These are phyloP conservation scores for Hirtodrosophila cameraria DNA, from an alignment of 2,888 invertebrate genomes.

Conservation along the genomic window DNA sequence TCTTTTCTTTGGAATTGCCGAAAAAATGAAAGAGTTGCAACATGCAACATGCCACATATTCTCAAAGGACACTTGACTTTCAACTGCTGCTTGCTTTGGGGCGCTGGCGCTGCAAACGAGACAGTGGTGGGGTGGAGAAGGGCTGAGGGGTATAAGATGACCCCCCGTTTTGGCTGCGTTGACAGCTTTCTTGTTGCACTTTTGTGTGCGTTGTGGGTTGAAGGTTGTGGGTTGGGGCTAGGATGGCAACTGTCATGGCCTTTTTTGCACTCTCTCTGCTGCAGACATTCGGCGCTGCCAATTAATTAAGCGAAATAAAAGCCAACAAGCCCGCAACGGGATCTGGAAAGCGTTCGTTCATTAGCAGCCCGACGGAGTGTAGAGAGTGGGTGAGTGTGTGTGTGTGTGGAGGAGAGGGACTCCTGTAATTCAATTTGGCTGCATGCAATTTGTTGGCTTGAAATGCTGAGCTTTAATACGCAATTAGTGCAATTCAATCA, in stretches of 20 bases:
- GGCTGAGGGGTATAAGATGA: conserved; percentile 15
- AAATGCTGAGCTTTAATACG: conserved; percentile 75
- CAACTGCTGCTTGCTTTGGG: conserved; percentile 51
- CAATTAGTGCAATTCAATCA: conserved; percentile 80
- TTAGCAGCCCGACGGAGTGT: conserved; percentile 41
- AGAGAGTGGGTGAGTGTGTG: neutral
- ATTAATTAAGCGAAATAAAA: conserved; percentile 82
- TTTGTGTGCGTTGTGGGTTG: conserved; percentile 13
- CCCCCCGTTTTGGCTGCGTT: conserved; percentile 49
- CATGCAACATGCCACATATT: conserved; percentile 64
- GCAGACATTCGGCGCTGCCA: conserved; percentile 72
- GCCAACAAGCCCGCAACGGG: conserved; percentile 62
- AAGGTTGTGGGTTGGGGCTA: neutral
- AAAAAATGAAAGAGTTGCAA: conserved; percentile 77
- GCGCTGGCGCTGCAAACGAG: conserved; percentile 31
- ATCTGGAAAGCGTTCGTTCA: conserved; percentile 50
- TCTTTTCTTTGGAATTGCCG: conserved; percentile 51
- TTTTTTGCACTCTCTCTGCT: conserved; percentile 38
- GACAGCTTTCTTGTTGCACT: conserved; percentile 70
- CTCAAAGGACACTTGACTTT: conserved; percentile 82
- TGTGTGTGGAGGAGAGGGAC: conserved; percentile 16
- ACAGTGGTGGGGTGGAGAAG: neutral
- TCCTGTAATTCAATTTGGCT: conserved; percentile 71
- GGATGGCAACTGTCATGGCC: conserved; percentile 41
- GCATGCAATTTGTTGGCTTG: conserved; percentile 67